Evolutionary conservation across 2,797 vertebrate species (phyloP).

Genomic region (Ctenosaura bakeri): DNA sequence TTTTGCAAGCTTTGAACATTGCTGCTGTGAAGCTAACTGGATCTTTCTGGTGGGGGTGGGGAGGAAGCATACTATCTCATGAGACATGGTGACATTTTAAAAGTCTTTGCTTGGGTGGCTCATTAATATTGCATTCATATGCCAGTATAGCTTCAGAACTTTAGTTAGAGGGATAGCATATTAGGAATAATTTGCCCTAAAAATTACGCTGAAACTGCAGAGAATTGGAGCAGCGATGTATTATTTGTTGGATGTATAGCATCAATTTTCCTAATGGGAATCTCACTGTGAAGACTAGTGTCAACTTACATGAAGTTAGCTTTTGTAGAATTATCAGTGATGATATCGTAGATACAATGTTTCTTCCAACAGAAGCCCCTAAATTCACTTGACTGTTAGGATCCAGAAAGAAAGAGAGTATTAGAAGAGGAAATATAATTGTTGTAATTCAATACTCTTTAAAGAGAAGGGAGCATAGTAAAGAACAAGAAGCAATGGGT

Average conservation of each 20-base stretch:
- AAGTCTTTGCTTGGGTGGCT: slow-evolving; percentile 7
- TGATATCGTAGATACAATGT: background rate
- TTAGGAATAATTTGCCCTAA: slow-evolving; percentile 10
- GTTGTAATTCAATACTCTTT: background rate
- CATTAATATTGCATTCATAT: background rate
- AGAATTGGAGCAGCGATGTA: background rate
- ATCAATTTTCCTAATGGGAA: background rate
- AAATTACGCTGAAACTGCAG: background rate
- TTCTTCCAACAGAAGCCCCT: background rate
- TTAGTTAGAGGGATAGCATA: slow-evolving; percentile 5
- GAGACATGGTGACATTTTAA: background rate
- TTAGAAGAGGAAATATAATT: background rate
- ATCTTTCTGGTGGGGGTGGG: background rate
- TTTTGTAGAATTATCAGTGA: background rate
- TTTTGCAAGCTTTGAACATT: background rate
- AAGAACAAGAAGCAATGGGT: background rate
- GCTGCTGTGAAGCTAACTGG: slow-evolving; percentile 35
- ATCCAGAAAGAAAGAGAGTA: background rate
- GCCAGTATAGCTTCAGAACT: slow-evolving; percentile 7
- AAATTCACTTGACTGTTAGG: background rate
- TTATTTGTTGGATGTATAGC: background rate
- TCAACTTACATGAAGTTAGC: background rate
- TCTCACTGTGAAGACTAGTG: background rate
- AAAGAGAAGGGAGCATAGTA: too few species aligned
- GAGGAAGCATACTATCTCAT: background rate